Evolutionary conservation across 1,140 invertebrate species (phyloP).

Genomic region (Monochamus saltuarius): DNA sequence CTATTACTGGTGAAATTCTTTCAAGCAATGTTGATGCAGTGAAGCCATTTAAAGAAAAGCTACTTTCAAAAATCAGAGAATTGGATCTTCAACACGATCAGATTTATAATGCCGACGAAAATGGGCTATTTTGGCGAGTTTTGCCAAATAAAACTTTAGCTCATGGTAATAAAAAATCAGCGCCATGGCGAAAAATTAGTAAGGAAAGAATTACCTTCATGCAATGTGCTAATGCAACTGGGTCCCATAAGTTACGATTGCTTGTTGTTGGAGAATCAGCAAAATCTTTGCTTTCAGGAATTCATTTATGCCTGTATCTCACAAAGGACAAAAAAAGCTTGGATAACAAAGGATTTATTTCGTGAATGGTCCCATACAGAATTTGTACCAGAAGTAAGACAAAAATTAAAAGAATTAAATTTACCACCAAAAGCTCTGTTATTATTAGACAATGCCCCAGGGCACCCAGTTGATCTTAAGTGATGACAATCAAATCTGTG

Average conservation of each 20-base stretch:
- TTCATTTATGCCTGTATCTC: slow-evolving; percentile 40
- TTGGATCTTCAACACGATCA: slow-evolving; percentile 17
- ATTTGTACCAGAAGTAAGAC: too few species aligned
- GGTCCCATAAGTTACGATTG: slow-evolving; percentile 45
- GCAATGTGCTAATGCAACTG: slow-evolving; percentile 46
- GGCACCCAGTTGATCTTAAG: too few species aligned
- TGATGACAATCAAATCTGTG: too few species aligned
- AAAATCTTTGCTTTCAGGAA: slow-evolving; percentile 40
- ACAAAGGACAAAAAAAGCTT: slow-evolving; percentile 43
- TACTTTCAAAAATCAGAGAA: slow-evolving; percentile 28
- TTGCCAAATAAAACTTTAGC: slow-evolving; percentile 24
- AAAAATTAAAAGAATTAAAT: too few species aligned
- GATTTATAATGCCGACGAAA: slow-evolving; percentile 32
- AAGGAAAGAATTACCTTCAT: slow-evolving; percentile 48
- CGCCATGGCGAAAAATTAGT: slow-evolving; percentile 30
- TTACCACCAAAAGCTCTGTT: too few species aligned
- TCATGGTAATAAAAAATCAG: slow-evolving; percentile 6
- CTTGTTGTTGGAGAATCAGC: slow-evolving; percentile 35
- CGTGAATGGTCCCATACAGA: too few species aligned
- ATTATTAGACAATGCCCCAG: too few species aligned
- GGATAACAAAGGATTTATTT: too few species aligned
- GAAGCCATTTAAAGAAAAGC: slow-evolving; percentile 27
- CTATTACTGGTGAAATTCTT: slow-evolving; percentile 46
- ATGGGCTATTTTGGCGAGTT: slow-evolving; percentile 19
- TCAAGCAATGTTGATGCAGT: slow-evolving; percentile 33